Evolutionary conservation across 2,113 vertebrate species (phyloP).

Genomic region (Tauraco erythrolophus): DNA sequence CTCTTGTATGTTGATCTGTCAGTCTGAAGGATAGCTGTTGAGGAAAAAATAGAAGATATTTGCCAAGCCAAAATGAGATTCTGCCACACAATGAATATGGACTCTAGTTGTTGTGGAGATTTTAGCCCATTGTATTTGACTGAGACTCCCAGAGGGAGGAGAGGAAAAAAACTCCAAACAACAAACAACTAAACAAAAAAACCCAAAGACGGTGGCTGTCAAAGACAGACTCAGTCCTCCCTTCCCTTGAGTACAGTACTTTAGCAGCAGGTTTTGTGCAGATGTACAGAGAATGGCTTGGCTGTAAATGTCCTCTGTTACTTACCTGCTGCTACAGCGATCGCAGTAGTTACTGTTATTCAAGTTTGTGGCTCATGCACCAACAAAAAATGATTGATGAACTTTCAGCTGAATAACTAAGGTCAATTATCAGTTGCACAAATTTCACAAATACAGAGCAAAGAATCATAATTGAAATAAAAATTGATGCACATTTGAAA

Average conservation of each 20-base stretch:
- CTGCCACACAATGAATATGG: background rate
- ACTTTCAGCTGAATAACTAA: background rate
- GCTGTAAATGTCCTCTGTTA: background rate
- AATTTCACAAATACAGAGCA: background rate
- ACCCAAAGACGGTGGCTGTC: background rate
- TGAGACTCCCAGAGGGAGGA: background rate
- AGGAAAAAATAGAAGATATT: background rate
- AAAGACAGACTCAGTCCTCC: background rate
- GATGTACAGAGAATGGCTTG: background rate
- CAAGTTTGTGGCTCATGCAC: background rate
- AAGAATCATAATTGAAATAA: background rate
- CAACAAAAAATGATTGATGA: background rate
- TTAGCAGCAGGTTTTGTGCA: background rate
- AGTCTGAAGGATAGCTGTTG: background rate
- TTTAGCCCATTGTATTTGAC: background rate
- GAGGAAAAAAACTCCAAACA: background rate
- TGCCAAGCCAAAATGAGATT: background rate
- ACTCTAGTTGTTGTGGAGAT: background rate
- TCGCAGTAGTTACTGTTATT: background rate
- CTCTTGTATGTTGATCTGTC: background rate
- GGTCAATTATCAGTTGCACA: background rate
- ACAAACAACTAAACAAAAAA: background rate
- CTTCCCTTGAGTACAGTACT: background rate
- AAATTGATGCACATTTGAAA: background rate
- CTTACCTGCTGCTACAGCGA: background rate